Conservation (phyloP, 2,888 invertebrate genomes). For the Bombyx huttoni region DNA sequence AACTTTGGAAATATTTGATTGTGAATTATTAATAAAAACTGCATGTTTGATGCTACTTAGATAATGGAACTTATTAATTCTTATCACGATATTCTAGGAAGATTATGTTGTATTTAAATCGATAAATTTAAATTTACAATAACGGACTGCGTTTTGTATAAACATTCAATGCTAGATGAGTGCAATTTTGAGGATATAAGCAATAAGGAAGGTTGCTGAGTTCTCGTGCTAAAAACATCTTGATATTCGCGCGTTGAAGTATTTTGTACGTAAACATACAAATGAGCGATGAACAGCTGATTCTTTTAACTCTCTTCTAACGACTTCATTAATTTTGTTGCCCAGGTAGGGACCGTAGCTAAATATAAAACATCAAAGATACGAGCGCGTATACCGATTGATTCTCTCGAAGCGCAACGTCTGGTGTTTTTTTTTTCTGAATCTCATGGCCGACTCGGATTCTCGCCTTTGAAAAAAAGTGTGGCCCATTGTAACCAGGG, state of each 20-base stretch:
- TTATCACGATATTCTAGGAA: too few relatives aligned
- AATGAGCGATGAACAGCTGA: neutral
- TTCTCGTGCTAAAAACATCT: neutral
- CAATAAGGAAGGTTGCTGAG: neutral
- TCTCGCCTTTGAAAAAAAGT: conserved; percentile 46
- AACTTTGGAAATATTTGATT: neutral
- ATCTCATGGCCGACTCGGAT: conserved; percentile 42
- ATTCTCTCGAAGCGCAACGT: conserved; percentile 38
- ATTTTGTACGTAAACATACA: neutral
- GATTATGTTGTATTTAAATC: too few relatives aligned
- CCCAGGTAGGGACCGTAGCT: conserved; percentile 33
- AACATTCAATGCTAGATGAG: too few relatives aligned
- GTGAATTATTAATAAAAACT: neutral
- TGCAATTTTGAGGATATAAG: too few relatives aligned
- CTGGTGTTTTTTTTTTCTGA: conserved; percentile 51
- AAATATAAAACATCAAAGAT: conserved; percentile 50
- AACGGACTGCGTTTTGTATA: too few relatives aligned
- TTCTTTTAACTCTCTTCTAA: conserved; percentile 31
- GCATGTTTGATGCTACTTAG: too few relatives aligned
- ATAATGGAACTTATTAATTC: too few relatives aligned
- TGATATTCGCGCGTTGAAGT: neutral
- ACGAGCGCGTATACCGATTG: conserved; percentile 32
- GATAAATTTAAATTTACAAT: too few relatives aligned
- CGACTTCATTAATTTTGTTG: conserved; percentile 31
- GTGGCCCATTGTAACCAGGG: conserved; percentile 53